Conservation (phyloP, 2,797 vertebrate species). For the Chanos chanos region DNA sequence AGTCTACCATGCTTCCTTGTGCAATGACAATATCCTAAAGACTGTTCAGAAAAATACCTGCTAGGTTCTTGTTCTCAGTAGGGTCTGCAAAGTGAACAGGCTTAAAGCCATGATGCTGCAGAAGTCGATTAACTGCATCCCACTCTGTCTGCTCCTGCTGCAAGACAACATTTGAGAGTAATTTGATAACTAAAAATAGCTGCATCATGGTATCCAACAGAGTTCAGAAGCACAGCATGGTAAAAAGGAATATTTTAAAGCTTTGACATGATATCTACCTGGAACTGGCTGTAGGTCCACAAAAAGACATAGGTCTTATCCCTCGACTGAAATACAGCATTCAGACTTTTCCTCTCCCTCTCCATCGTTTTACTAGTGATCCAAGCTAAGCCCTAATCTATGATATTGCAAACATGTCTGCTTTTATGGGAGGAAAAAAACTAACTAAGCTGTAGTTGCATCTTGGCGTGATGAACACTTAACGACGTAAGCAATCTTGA, state of each 20-base stretch:
- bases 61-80: constrained; percentile 57
- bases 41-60: constrained; percentile 65
- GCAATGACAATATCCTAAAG: no score
- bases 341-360: constrained; percentile 38
- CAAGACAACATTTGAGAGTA: no score
- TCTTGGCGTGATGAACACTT: no score
- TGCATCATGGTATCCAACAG: not conserved
- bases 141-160: constrained; percentile 82
- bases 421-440: no score
- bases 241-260: not conserved
- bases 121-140: constrained; percentile 73
- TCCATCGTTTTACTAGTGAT: not conserved
- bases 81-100: constrained; percentile 70
- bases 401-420: not conserved
- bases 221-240: not conserved
- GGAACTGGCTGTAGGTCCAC: constrained; percentile 68
- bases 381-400: not conserved
- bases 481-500: no score
- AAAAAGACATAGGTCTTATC: constrained; percentile 63
- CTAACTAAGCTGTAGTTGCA: no score
- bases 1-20: no score
- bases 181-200: not conserved
- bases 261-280: constrained; percentile 48
- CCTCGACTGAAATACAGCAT: constrained; percentile 19
- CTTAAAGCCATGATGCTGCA: constrained; percentile 76